phyloP scores from a whole-genome alignment of 2,113 vertebrate genomes.

The Tauraco erythrolophus region DNA sequence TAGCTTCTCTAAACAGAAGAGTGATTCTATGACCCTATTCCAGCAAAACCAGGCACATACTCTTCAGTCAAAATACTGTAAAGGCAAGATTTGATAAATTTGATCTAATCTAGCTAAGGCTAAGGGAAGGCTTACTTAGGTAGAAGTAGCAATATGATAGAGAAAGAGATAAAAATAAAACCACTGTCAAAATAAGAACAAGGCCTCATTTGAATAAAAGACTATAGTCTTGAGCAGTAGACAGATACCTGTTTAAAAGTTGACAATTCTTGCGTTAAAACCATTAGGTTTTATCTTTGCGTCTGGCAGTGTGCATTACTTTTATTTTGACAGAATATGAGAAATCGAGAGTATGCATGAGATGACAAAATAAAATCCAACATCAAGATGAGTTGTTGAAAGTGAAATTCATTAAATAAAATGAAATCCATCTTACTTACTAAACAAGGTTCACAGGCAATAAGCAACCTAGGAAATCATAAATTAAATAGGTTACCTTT shows the following conservation, averaged over 20 bases:
- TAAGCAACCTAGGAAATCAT: not conserved
- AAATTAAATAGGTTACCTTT: not conserved
- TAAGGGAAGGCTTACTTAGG: not conserved
- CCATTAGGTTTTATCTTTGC: not conserved
- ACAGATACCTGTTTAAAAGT: slow-evolving; percentile 6
- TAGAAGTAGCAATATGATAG: not conserved
- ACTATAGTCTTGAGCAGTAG: not conserved
- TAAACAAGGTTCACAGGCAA: not conserved
- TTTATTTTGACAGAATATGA: slow-evolving; percentile 46
- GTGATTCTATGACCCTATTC: too few species aligned
- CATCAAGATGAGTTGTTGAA: slow-evolving; percentile 2
- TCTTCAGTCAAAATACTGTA: not conserved
- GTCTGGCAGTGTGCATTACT: not conserved
- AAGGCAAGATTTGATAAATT: not conserved
- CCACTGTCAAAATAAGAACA: not conserved
- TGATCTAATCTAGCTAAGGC: not conserved
- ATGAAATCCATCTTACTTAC: not conserved
- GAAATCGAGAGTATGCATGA: not conserved
- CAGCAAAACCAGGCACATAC: not conserved
- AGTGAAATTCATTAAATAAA: slow-evolving; percentile 15
- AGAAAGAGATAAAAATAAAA: not conserved
- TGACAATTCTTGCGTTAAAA: slow-evolving; percentile 13
- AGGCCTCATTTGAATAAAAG: not conserved
- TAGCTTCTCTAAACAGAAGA: too few species aligned
- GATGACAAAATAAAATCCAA: not conserved